These are phyloP conservation scores for Ancistrus triradiatus DNA, from an alignment of 2,113 vertebrate genomes.

Conservation along the genomic window DNA sequence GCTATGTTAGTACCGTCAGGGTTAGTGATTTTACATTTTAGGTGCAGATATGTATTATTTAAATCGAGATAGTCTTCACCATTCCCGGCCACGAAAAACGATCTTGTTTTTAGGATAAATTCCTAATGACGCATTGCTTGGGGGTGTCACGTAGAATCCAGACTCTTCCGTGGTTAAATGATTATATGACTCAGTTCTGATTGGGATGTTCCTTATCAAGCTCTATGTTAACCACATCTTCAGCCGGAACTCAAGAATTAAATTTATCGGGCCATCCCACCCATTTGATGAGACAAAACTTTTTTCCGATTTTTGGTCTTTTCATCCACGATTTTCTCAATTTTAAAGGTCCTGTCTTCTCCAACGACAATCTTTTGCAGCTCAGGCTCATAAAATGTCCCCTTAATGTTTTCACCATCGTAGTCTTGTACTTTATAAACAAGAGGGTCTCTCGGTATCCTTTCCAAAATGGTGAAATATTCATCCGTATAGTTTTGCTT, in stretches of 20 bases:
- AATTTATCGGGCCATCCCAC: background rate
- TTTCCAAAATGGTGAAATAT: background rate
- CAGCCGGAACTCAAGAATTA: background rate
- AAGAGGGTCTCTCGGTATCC: background rate
- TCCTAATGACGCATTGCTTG: no score
- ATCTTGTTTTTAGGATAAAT: no score
- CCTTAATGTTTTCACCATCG: background rate
- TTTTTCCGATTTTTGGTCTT: slow-evolving; percentile 1
- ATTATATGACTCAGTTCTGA: background rate
- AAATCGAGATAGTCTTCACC: no score
- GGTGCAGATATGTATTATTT: no score
- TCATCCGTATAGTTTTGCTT: background rate
- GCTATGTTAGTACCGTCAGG: no score
- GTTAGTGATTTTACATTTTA: no score
- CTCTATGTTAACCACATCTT: background rate
- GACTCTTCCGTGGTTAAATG: background rate
- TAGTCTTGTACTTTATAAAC: background rate
- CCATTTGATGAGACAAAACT: no score
- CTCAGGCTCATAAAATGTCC: background rate
- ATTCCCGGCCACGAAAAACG: no score
- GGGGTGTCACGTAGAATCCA: no score
- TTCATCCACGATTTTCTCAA: no score
- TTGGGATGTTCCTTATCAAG: background rate
- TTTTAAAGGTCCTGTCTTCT: background rate
- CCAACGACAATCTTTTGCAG: background rate